Evolutionary conservation across 2,888 invertebrate genomes (phyloP).

Genomic region (Drepanosiphum platanoidis): DNA sequence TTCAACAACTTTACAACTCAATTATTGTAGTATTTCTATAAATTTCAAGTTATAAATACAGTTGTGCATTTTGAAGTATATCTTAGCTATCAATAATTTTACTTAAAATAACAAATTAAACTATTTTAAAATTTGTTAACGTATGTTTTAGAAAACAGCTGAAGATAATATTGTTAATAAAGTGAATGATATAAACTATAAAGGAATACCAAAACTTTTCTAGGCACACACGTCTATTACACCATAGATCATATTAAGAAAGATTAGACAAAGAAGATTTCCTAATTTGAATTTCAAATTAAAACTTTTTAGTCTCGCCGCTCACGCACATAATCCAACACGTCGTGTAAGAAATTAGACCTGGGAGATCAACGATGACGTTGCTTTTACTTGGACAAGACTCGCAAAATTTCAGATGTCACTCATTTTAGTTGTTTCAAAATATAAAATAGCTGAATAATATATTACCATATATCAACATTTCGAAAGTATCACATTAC

Average conservation of each 20-base stretch:
- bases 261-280: constrained; percentile 34
- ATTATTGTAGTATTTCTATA: too few species aligned
- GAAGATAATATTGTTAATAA: constrained; percentile 31
- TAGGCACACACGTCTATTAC: not conserved
- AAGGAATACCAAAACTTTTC: constrained; percentile 28
- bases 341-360: constrained; percentile 50
- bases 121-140: too few species aligned
- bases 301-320: constrained; percentile 44
- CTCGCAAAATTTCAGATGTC: constrained; percentile 31
- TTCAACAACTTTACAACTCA: too few species aligned
- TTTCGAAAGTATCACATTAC: not conserved
- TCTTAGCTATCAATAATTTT: too few species aligned
- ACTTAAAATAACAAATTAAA: not conserved
- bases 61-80: too few species aligned
- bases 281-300: constrained; percentile 56
- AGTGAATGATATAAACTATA: not conserved
- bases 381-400: constrained; percentile 6
- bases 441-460: constrained; percentile 13
- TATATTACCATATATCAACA: not conserved
- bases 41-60: too few species aligned
- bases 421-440: constrained; percentile 24
- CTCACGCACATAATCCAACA: constrained; percentile 23
- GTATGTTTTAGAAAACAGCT: not conserved
- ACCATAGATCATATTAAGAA: constrained; percentile 5
- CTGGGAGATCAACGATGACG: constrained; percentile 29